Conservation (phyloP, 2,888 invertebrate species). For the Mimachlamys varia region DNA sequence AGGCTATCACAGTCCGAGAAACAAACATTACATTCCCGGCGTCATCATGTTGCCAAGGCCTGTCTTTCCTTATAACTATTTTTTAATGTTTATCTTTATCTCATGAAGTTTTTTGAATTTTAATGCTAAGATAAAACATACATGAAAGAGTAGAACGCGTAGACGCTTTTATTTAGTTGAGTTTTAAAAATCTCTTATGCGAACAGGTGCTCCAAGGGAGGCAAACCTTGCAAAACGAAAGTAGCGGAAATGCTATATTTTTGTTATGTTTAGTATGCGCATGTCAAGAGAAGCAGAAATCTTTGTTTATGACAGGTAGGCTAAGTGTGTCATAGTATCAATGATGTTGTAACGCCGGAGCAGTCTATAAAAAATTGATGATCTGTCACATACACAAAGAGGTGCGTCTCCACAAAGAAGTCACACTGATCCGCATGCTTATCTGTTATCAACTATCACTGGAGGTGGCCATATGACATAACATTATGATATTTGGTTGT, state of each 20-base stretch:
- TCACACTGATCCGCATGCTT: not conserved
- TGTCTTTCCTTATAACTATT: too few relatives aligned
- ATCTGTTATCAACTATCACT: not conserved
- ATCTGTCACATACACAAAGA: conserved; percentile 21
- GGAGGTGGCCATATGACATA: not conserved
- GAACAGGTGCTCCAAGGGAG: conserved; percentile 8
- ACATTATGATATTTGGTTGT: not conserved
- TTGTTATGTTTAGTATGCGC: not conserved
- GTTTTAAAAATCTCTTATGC: not conserved
- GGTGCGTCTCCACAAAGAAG: not conserved
- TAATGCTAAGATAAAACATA: not conserved
- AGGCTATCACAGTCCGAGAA: not conserved
- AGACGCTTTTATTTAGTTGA: not conserved
- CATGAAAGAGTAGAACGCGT: too few relatives aligned
- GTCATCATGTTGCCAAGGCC: conserved; percentile 4
- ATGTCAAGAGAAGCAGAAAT: not conserved
- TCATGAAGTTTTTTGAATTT: too few relatives aligned
- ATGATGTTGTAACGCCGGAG: not conserved
- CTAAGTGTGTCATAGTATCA: not conserved
- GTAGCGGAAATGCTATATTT: not conserved
- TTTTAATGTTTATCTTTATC: too few relatives aligned
- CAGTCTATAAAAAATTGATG: not conserved
- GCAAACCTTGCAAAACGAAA: conserved; percentile 8
- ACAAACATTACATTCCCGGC: not conserved
- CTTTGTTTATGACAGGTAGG: conserved; percentile 26